These are phyloP conservation scores for Aphidius gifuensis DNA, from an alignment of 1,140 invertebrate genomes.

Conservation along the genomic window DNA sequence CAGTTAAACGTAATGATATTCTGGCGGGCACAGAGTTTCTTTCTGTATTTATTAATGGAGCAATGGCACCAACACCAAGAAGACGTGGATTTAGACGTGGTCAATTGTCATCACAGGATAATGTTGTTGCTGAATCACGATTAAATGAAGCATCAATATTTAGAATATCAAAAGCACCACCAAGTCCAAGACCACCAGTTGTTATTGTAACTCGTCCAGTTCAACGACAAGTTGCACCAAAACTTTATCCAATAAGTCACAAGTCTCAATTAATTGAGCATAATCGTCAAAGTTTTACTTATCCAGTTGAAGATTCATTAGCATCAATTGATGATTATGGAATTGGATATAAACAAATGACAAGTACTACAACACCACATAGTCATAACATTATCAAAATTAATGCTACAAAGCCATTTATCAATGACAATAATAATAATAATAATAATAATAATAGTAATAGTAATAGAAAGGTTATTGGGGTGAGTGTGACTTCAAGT, in stretches of 20 bases:
- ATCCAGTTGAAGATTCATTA: slow-evolving; percentile 40
- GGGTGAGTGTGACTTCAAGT: slow-evolving; percentile 49
- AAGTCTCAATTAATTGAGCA: slow-evolving; percentile 35
- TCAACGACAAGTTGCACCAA: slow-evolving; percentile 28
- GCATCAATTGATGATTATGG: slow-evolving; percentile 31
- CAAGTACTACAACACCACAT: not conserved
- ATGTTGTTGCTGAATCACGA: slow-evolving; percentile 44
- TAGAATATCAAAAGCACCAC: slow-evolving; percentile 45
- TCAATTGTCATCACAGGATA: slow-evolving; percentile 32
- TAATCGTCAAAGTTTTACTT: slow-evolving; percentile 36
- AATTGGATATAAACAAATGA: slow-evolving; percentile 14
- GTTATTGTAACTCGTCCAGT: slow-evolving; percentile 15
- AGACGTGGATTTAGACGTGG: slow-evolving; percentile 44
- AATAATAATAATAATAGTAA: not conserved
- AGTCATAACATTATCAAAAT: slow-evolving; percentile 1
- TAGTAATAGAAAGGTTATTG: slow-evolving; percentile 48
- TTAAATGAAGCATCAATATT: slow-evolving; percentile 49
- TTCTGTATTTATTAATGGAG: slow-evolving; percentile 57
- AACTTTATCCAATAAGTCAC: slow-evolving; percentile 47
- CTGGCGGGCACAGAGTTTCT: slow-evolving; percentile 60
- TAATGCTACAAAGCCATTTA: slow-evolving; percentile 4
- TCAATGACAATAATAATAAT: slow-evolving; percentile 1
- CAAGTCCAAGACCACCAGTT: slow-evolving; percentile 28
- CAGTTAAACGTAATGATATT: slow-evolving; percentile 51
- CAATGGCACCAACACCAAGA: slow-evolving; percentile 45